A percentile compares a stretch with the other conserved stretches of the same genome.
phyloP scores from a whole-genome alignment of 53 echinoderm and acorn worm species.

The Mesocentrotus franciscanus region DNA sequence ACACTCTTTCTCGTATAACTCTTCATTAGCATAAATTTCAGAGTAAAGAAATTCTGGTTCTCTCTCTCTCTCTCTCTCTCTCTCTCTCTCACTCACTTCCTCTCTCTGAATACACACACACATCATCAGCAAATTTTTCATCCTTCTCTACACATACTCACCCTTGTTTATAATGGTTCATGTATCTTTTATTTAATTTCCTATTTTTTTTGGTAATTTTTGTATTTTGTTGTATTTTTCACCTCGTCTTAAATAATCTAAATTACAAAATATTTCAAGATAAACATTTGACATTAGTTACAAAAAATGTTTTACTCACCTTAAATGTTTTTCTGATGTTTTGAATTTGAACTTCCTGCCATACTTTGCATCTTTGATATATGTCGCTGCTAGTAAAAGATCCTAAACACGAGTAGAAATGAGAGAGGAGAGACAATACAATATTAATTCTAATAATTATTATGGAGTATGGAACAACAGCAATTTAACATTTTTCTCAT shows the following conservation, averaged over 20 bases:
- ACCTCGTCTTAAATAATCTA: not conserved
- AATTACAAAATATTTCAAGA: not conserved
- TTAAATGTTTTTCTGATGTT: conserved; percentile 72
- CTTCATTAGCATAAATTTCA: not conserved
- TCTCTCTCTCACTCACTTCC: not conserved
- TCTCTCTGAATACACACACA: not conserved
- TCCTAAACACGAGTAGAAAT: conserved; percentile 69
- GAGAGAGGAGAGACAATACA: not conserved
- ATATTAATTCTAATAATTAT: not conserved
- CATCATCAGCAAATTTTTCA: not conserved
- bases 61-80: not conserved
- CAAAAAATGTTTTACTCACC: conserved; percentile 36
- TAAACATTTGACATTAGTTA: not conserved
- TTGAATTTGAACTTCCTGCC: conserved; percentile 84
- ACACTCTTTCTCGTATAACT: not conserved
- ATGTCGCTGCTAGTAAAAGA: conserved; percentile 81
- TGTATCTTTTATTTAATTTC: not conserved
- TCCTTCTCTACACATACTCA: not conserved
- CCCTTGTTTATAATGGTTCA: not conserved
- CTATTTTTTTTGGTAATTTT: not conserved
- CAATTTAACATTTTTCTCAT: not conserved
- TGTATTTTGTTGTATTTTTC: not conserved
- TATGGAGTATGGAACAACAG: not conserved
- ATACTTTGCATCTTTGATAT: conserved; percentile 83
- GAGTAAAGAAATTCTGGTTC: not conserved